Base-by-base conservation (phyloP, 2,888 invertebrate species). In the Acronicta alni region DNA sequence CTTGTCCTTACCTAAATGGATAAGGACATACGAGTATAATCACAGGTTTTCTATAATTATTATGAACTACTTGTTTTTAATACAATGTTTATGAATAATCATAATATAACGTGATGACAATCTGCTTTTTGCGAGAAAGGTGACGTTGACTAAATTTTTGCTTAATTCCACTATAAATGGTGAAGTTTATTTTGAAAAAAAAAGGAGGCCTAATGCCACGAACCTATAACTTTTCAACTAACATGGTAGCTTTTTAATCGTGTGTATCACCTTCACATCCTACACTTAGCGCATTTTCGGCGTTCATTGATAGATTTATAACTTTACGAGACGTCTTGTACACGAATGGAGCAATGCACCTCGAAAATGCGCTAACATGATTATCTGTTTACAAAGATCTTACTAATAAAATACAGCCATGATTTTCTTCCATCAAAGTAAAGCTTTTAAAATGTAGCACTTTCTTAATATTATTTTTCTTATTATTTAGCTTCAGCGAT, bases 331-430 rank as follows among this genome's bases (percentile, higher is more conserved):
- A 46, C 49, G 68, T 66, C 68, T 62, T 56, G 68, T 56, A 56
- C n/a, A 68, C 56, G 68, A 66, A 68, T 66, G 63, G 68, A 68
- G 66, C 68, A 62, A 68, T 62, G 35, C 42, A 43, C 23, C 38
- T 62, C 30, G n/a, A 51, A 62, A 42, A 5, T 0, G 10, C 14
- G 38, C 35, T 37, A 16, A 35, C 41, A 35, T 10, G 12, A n/a
- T 12, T n/a, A n/a, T n/a, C n/a, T n/a, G n/a, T n/a, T 7, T 18
- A 5, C 23, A 23, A 1, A 7, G 23, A 7, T 46, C 3, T 9
- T 15, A 10, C n/a, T 7, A 43, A 15, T 35, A 35, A 35, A 35
- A n/a, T 6, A 1, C n/a, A 35, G 35, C 1, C n/a, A 35, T 35
- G 35, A n/a, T n/a, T 35, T 32, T n/a, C n/a, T 6, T 35, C 35